Conservation (phyloP, 92 coral and sea anemone genomes). For the Montipora capitata region DNA sequence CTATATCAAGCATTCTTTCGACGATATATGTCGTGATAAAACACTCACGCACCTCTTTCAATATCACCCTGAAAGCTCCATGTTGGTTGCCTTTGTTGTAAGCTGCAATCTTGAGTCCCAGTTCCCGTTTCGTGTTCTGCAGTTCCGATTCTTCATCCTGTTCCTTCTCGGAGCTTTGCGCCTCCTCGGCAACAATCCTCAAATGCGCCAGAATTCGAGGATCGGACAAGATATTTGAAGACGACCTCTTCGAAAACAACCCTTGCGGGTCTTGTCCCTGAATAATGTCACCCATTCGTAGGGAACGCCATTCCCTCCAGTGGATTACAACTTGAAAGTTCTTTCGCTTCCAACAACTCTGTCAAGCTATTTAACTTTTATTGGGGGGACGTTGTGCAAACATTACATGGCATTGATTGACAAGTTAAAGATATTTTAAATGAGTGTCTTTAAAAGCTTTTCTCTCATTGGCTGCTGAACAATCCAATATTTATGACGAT, state of each 20-base stretch:
- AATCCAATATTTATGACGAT: slow-evolving; percentile 37
- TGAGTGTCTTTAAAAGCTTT: slow-evolving; percentile 28
- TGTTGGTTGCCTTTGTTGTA: slow-evolving; percentile 96
- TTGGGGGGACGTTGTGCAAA: slow-evolving; percentile 31
- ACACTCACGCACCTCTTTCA: slow-evolving; percentile 87
- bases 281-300: slow-evolving; percentile 83
- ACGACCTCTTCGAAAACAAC: slow-evolving; percentile 94
- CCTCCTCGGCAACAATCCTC: slow-evolving; percentile 98
- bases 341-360: neutral
- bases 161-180: slow-evolving; percentile 86
- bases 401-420: slow-evolving; percentile 53
- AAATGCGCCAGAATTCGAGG: slow-evolving; percentile 96
- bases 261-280: slow-evolving; percentile 82
- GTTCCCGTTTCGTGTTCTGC: slow-evolving; percentile 92
- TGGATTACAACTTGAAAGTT: neutral
- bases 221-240: slow-evolving; percentile 93
- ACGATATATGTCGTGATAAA: slow-evolving; percentile 42
- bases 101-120: slow-evolving; percentile 88
- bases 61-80: slow-evolving; percentile 92
- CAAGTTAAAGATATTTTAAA: slow-evolving; percentile 43
- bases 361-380: slow-evolving; percentile 12
- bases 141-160: slow-evolving; percentile 89
- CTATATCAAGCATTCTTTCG: slow-evolving; percentile 19
- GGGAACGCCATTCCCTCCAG: slow-evolving; percentile 23
- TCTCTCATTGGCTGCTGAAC: slow-evolving; percentile 40